Evolutionary conservation across 2,888 invertebrate genomes (phyloP).

Genomic region (Agrotis exclamationis): DNA sequence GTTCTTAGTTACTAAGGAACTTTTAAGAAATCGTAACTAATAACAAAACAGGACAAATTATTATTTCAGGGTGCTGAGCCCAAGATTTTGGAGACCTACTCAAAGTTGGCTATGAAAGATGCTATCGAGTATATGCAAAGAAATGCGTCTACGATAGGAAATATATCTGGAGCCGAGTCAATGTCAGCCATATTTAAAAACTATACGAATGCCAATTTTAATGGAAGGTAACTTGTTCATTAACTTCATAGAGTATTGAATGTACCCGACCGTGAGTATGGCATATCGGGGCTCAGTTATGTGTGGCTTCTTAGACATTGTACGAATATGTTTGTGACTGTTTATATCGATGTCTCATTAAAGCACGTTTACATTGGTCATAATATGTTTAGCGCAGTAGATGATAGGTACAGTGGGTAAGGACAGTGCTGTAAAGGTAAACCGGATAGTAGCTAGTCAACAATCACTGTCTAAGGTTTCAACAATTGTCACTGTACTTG

Average conservation of each 20-base stretch:
- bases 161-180: conserved; percentile 97
- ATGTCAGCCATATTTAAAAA: conserved; percentile 98
- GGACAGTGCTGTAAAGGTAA: too few relatives aligned
- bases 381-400: too few relatives aligned
- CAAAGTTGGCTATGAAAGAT: conserved; percentile 97
- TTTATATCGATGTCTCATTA: neutral
- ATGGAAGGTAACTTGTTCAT: conserved; percentile 93
- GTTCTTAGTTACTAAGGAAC: neutral
- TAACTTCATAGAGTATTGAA: neutral
- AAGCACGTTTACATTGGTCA: neutral
- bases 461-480: too few relatives aligned
- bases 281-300: neutral
- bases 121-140: conserved; percentile 97
- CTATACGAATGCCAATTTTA: conserved; percentile 96
- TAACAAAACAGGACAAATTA: conserved; percentile 43
- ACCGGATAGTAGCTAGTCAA: too few relatives aligned
- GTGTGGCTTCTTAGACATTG: neutral
- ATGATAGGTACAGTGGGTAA: too few relatives aligned
- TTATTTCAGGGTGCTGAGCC: conserved; percentile 94
- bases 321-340: neutral
- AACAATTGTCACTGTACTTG: too few relatives aligned
- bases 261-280: neutral
- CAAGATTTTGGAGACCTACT: conserved; percentile 98
- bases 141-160: conserved; percentile 96
- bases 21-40: conserved; percentile 23